These are phyloP conservation scores for Salpingus planirostris DNA, from an alignment of 2,888 invertebrate species.

Conservation along the genomic window DNA sequence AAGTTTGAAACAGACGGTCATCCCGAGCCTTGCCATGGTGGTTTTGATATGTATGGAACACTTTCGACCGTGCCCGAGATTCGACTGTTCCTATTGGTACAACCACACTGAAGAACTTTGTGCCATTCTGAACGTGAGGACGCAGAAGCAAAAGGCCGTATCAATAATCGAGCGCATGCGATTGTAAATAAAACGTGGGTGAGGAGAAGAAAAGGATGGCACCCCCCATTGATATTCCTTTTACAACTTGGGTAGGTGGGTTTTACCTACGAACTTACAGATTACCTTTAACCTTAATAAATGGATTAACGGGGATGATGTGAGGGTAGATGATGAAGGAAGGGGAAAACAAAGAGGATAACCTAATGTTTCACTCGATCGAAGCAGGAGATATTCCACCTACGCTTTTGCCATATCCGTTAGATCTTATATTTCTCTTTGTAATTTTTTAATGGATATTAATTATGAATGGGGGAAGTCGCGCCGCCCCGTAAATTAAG, in stretches of 20 bases:
- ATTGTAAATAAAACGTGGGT: constrained; percentile 23
- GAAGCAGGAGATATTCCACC: too few relatives aligned
- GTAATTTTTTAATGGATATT: too few relatives aligned
- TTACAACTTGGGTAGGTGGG: too few relatives aligned
- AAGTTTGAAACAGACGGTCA: constrained; percentile 8
- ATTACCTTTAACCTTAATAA: constrained; percentile 10
- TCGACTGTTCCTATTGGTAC: constrained; percentile 21
- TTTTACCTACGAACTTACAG: too few relatives aligned
- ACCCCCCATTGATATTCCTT: constrained; percentile 2
- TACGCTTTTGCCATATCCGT: too few relatives aligned
- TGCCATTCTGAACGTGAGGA: constrained; percentile 19
- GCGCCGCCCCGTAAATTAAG: too few relatives aligned
- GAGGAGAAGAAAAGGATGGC: constrained; percentile 20
- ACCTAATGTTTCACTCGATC: too few relatives aligned
- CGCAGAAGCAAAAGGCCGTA: constrained; percentile 22
- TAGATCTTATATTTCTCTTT: too few relatives aligned
- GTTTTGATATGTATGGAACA: constrained; percentile 1
- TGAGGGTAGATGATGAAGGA: too few relatives aligned
- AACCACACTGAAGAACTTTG: constrained; percentile 8
- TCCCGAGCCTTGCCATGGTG: constrained; percentile 22
- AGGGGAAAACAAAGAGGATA: too few relatives aligned
- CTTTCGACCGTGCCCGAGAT: constrained; percentile 18
- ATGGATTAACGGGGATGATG: too few relatives aligned
- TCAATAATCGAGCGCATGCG: constrained; percentile 32
- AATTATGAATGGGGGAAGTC: too few relatives aligned